These are phyloP conservation scores for Paedocypris micromegethes DNA, from an alignment of 2,797 vertebrate species.

Conservation along the genomic window DNA sequence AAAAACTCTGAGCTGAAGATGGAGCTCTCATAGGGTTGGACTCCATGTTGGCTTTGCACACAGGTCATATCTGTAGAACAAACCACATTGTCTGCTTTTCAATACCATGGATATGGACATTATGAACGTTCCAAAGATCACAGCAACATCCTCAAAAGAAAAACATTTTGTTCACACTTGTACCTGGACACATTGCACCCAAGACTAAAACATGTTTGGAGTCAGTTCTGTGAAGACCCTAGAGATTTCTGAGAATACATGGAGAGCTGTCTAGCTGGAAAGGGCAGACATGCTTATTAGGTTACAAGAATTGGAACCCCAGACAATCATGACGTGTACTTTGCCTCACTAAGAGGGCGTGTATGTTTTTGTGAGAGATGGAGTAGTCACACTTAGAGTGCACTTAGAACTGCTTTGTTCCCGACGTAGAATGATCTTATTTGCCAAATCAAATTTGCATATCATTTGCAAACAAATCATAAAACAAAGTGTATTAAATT, in stretches of 20 bases:
- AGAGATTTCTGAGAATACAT: conserved; percentile 39
- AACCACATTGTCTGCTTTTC: conserved; percentile 41
- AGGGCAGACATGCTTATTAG: conserved; percentile 24
- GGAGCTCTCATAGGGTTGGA: conserved; percentile 72
- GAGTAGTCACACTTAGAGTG: neutral
- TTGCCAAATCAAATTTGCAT: no score
- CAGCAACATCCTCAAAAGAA: conserved; percentile 1
- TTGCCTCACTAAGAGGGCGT: conserved; percentile 11
- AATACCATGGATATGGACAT: conserved; percentile 9
- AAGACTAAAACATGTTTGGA: neutral
- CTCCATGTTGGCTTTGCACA: conserved; percentile 84
- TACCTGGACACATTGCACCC: neutral
- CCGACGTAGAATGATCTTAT: no score
- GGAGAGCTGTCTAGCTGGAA: conserved; percentile 25
- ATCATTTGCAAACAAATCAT: no score
- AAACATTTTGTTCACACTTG: neutral
- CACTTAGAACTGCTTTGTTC: neutral
- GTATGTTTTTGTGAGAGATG: conserved; percentile 5
- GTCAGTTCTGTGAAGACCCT: conserved; percentile 1
- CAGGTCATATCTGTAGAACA: conserved; percentile 85
- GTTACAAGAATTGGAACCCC: conserved; percentile 24
- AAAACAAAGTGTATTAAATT: no score
- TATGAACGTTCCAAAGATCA: no score
- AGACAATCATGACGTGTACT: conserved; percentile 16
- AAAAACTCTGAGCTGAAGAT: conserved; percentile 72